Conservation (phyloP, 92 coral and sea anemone genomes). For the Anthopleura xanthogrammica region DNA sequence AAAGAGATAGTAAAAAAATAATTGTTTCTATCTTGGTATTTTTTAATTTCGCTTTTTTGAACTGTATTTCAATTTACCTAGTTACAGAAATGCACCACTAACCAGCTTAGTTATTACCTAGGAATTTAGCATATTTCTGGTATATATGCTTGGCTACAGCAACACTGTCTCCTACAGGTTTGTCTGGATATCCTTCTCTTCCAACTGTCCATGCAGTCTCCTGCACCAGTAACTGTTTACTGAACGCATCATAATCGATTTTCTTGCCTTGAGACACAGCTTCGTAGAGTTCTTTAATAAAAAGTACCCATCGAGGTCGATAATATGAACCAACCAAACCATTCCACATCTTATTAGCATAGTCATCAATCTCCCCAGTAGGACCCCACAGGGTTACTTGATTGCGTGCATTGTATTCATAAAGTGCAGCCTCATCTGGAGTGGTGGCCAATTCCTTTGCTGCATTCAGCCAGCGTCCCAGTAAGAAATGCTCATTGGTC, state of each 20-base stretch:
- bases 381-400: slow-evolving; percentile 97
- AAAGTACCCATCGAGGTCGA: slow-evolving; percentile 73
- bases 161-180: slow-evolving; percentile 71
- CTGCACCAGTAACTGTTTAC: slow-evolving; percentile 39
- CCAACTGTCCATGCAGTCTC: slow-evolving; percentile 73
- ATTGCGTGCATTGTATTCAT: slow-evolving; percentile 91
- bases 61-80: too few relatives aligned
- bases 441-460: slow-evolving; percentile 77
- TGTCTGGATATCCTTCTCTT: slow-evolving; percentile 51
- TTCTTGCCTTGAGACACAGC: slow-evolving; percentile 52
- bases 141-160: slow-evolving; percentile 51
- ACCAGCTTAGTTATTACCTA: too few relatives aligned
- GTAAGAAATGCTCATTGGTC: slow-evolving; percentile 79
- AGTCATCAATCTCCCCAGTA: slow-evolving; percentile 76
- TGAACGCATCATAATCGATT: slow-evolving; percentile 51
- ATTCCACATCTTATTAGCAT: slow-evolving; percentile 97
- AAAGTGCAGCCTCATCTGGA: slow-evolving; percentile 49
- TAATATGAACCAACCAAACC: slow-evolving; percentile 73
- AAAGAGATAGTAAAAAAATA: too few relatives aligned
- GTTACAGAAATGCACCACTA: too few relatives aligned
- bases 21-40: too few relatives aligned
- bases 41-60: too few relatives aligned
- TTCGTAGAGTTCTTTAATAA: slow-evolving; percentile 33
- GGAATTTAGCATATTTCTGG: slow-evolving; percentile 42
- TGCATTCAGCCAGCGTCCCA: slow-evolving; percentile 82